Base-by-base conservation (phyloP, 1,140 invertebrate genomes). In the Leptinotarsa undecemlineata region DNA sequence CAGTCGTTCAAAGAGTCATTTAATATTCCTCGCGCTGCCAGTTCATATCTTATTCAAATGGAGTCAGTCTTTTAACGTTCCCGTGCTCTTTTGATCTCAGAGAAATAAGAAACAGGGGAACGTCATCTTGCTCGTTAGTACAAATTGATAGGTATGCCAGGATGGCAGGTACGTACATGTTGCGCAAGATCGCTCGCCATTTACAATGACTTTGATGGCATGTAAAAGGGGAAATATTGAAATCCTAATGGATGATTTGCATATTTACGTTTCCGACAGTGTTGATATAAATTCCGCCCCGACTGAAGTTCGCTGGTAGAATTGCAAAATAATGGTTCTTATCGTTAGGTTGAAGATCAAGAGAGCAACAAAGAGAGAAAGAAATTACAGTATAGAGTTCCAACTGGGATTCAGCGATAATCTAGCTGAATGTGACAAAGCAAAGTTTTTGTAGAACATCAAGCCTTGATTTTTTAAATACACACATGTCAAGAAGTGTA, bases 71-170 rank as follows among this genome's bases (percentile, higher is more conserved):
- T 57, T 42, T 69, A 19, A 51, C 48, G 68, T 69, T 69, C 68
- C 21, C 42, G 68, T 51, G 68, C 42, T 69, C 68, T 51, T 69
- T 69, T 69, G 68, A 69, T 69, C 68, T 69, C 48, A 23, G 1
- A 48, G 48, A 69, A 20, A 51, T 69, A n/a, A 21, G 48, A 21
- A 48, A 47, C 68, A 3, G 68, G 42, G 68, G 68, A 48, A 69
- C 68, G 48, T 69, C 68, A 69, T 69, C 20, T 69, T 69, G 48
- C 68, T 69, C 68, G 68, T 69, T 69, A 69, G 42, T 48, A 69
- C 42, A 51, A 51, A 69, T 69, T 57, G 68, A 69, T 69, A 51
- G 68, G 68, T 69, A 21, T 66, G 26, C n/a, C 26, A 15, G 26
- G 21, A 66, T 66, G 63, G 63, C 63, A 66, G 63, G 13, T 33